phyloP scores from a whole-genome alignment of 2,797 vertebrate species.

The Hydrolagus colliei region DNA sequence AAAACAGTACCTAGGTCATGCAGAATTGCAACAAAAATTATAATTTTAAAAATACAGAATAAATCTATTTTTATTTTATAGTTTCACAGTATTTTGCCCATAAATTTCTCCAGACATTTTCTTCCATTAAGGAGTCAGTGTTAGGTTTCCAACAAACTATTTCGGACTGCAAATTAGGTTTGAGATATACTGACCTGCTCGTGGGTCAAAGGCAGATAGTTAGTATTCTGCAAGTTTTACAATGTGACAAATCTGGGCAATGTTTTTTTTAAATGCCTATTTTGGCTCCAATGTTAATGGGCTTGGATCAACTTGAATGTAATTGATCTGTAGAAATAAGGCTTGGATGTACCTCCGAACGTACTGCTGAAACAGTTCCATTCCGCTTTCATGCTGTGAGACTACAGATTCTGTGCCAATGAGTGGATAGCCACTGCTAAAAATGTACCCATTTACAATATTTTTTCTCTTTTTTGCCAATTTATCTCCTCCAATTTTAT shows the following conservation, averaged over 20 bases:
- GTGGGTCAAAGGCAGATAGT: background rate
- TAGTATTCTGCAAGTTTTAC: background rate
- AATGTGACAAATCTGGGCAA: background rate
- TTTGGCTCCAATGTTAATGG: background rate
- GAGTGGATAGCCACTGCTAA: background rate
- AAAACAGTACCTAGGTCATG: too few relatives aligned
- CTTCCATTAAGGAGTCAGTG: background rate
- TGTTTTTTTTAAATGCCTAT: background rate
- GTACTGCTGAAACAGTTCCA: background rate
- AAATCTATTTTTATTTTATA: too few relatives aligned
- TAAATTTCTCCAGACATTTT: too few relatives aligned
- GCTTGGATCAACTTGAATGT: background rate
- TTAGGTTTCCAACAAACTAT: background rate
- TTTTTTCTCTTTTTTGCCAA: too few relatives aligned
- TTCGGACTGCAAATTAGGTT: conserved; percentile 9
- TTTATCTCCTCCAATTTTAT: too few relatives aligned
- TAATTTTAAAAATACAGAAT: too few relatives aligned
- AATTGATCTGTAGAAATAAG: conserved; percentile 1
- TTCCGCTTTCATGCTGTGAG: background rate
- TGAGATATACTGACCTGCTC: background rate
- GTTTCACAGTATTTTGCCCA: too few relatives aligned
- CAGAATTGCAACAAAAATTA: too few relatives aligned
- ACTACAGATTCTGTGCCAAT: conserved; percentile 7
- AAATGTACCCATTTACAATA: background rate
- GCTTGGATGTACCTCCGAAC: background rate